Evolutionary conservation across 2,797 vertebrate species (phyloP), one percentile per base, ranked within the genome.

Genomic region (Sebastes kiyomatsui): DNA sequence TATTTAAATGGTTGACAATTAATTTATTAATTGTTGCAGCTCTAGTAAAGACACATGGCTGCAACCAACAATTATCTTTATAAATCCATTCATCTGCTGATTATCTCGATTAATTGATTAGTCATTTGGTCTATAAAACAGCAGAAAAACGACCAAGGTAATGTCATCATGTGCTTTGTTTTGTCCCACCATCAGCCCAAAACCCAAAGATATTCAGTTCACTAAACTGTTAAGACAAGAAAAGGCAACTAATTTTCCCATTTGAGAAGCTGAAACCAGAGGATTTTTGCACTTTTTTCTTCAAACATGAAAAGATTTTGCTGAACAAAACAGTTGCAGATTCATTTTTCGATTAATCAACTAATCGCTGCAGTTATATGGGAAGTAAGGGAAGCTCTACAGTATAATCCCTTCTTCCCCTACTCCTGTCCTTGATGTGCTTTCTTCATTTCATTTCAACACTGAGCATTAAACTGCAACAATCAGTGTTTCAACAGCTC

Each of bases 371-470:
- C 72, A 68, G 56, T 22, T 28, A 32, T 16, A 49, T 49, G 7
- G 60, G 23, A 64, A 79, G 25, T 61, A 59, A 72, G 6, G 61
- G 42, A 46, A 46, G 42, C 56, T 67, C 49, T 72, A 64, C 60
- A 71, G n/a, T 67, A 23, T 32, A 59, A 55, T 60, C 67, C 20
- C 22, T 38, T 8, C 56, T 80, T 27, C 72, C 69, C 65, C 58
- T 32, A 61, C 74, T 80, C 30, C 72, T 74, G 60, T 75, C 14
- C 55, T 69, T 20, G 7, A 3, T 20, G 55, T 42, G 18, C 65
- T 68, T 32, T 52, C 59, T 52, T 75, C 28, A 61, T 74, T 74
- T 69, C 59, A 58, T 68, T 82, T 84, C 78, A 75, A 67, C 32
- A 28, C n/a, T 18, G 16, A 73, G 54, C 32, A 32, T 16, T 20